Conservation (phyloP, 2,888 invertebrate genomes). For the Erebia aethiops region DNA sequence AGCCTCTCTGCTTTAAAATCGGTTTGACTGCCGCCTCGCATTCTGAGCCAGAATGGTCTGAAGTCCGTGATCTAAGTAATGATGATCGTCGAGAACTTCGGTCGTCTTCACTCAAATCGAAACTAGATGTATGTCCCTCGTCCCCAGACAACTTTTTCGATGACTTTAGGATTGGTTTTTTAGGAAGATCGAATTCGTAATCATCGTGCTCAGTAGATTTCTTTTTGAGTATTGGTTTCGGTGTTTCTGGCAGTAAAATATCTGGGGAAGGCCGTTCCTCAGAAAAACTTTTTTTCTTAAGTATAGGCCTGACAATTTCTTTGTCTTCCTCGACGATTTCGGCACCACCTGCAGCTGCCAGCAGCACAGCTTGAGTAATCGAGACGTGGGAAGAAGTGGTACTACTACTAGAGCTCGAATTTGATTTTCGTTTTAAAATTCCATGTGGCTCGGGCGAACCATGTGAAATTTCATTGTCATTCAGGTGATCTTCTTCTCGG, state of each 20-base stretch:
- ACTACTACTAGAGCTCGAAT: conserved; percentile 86
- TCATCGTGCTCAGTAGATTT: conserved; percentile 91
- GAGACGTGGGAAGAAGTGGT: conserved; percentile 86
- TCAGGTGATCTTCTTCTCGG: conserved; percentile 85
- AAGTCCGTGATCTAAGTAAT: conserved; percentile 79
- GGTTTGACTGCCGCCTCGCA: conserved; percentile 84
- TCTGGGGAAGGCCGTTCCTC: conserved; percentile 85
- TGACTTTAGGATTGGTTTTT: conserved; percentile 90
- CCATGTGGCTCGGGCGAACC: conserved; percentile 89
- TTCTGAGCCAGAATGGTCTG: conserved; percentile 81
- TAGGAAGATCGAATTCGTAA: conserved; percentile 87
- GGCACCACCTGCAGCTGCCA: conserved; percentile 85
- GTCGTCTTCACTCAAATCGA: conserved; percentile 81
- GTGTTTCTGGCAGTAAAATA: conserved; percentile 71
- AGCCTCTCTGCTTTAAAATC: conserved; percentile 85
- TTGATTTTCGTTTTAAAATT: conserved; percentile 90
- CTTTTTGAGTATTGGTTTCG: conserved; percentile 93
- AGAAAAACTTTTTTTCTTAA: conserved; percentile 91
- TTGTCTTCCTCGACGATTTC: conserved; percentile 82
- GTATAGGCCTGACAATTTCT: conserved; percentile 87
- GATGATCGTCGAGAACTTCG: conserved; percentile 83
- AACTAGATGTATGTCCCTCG: conserved; percentile 81
- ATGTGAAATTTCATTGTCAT: conserved; percentile 82
- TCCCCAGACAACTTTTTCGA: conserved; percentile 86
- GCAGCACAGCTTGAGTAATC: conserved; percentile 86